A percentile compares a stretch with the other conserved stretches of the same genome.
Evolutionary conservation across 2,113 vertebrate genomes (phyloP).

Genomic region (Helogale parvula): DNA sequence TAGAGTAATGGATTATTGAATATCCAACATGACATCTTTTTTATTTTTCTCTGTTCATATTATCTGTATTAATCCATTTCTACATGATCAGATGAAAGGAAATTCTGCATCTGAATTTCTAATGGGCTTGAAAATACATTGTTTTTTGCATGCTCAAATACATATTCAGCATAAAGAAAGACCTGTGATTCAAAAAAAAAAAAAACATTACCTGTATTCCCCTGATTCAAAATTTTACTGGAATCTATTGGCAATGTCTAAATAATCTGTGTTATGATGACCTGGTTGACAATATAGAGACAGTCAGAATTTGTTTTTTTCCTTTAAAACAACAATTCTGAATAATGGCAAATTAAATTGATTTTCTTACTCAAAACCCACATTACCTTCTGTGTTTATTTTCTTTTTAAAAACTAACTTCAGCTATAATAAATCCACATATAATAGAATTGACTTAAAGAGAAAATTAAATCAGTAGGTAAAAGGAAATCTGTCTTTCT

Average conservation of each 20-base stretch:
- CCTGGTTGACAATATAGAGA: background rate
- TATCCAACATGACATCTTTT: slow-evolving; percentile 82
- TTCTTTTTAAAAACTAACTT: slow-evolving; percentile 65
- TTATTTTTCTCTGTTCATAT: slow-evolving; percentile 81
- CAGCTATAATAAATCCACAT: slow-evolving; percentile 58
- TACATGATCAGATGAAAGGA: slow-evolving; percentile 78
- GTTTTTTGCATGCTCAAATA: slow-evolving; percentile 62
- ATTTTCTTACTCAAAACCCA: slow-evolving; percentile 62
- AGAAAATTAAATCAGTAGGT: slow-evolving; percentile 60
- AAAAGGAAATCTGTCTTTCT: slow-evolving; percentile 52
- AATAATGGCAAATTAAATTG: slow-evolving; percentile 60
- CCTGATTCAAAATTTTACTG: slow-evolving; percentile 58
- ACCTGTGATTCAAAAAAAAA: slow-evolving; percentile 55
- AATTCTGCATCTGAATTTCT: slow-evolving; percentile 79
- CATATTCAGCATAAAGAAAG: slow-evolving; percentile 49
- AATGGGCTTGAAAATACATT: slow-evolving; percentile 72
- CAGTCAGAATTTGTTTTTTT: slow-evolving; percentile 34
- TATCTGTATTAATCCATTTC: slow-evolving; percentile 81
- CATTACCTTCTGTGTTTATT: slow-evolving; percentile 65
- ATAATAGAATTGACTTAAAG: slow-evolving; percentile 56
- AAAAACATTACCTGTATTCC: slow-evolving; percentile 44
- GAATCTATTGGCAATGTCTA: slow-evolving; percentile 42
- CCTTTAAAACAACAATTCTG: slow-evolving; percentile 55
- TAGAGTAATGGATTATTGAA: slow-evolving; percentile 87
- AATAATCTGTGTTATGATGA: slow-evolving; percentile 55